phyloP scores from a whole-genome alignment of 2,888 invertebrate genomes.

The Sturmia bella region DNA sequence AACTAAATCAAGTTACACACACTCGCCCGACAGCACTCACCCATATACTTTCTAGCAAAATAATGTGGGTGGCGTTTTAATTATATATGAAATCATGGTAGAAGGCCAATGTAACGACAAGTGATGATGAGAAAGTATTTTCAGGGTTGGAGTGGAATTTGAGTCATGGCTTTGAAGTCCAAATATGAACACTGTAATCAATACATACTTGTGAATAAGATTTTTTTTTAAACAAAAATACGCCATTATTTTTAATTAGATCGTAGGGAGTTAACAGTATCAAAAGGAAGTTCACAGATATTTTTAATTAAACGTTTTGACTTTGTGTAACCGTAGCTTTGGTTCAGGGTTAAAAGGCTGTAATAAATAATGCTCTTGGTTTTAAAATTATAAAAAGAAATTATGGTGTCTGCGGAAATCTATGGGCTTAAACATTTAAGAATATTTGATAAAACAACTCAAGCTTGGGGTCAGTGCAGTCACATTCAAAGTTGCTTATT shows the following conservation, averaged over 20 bases:
- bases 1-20: constrained; percentile 30
- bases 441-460: too few species aligned
- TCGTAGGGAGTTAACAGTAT: constrained; percentile 13
- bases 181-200: constrained; percentile 29
- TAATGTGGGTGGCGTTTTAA: constrained; percentile 41
- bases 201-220: constrained; percentile 23
- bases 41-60: not conserved
- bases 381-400: not conserved
- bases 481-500: too few species aligned
- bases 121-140: not conserved
- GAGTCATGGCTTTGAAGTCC: constrained; percentile 40
- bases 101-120: constrained; percentile 12
- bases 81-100: constrained; percentile 19
- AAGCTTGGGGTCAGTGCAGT: too few species aligned
- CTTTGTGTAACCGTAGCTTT: not conserved
- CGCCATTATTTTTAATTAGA: constrained; percentile 49
- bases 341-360: not conserved
- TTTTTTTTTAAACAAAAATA: constrained; percentile 9
- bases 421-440: too few species aligned
- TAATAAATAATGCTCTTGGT: not conserved
- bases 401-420: not conserved
- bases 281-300: constrained; percentile 13
- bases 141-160: constrained; percentile 4
- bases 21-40: not conserved
- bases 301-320: constrained; percentile 43